Base-by-base conservation (phyloP, 2,797 vertebrate genomes). In the Ctenopoma multispine region DNA sequence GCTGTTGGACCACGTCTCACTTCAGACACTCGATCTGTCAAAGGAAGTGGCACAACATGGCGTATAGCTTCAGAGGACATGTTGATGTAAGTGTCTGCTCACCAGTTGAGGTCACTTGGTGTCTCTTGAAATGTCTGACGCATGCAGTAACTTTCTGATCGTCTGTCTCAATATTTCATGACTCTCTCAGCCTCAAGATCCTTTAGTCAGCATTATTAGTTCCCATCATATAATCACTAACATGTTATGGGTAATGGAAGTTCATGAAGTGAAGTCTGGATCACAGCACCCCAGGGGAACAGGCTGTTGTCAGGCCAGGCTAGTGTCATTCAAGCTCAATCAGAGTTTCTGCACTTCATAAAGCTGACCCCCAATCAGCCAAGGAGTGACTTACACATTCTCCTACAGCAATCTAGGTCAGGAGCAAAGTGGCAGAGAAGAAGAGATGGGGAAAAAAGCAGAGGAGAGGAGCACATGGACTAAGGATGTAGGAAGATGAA, bases 331-430 rank as follows among this genome's bases (percentile, higher is more conserved):
- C 29, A 51, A 53, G 9, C 10, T 34, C 62, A 67, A 4, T 23
- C 29, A 36, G 56, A 50, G 54, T 69, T 59, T 62, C 53, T 65
- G 18, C 67, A 69, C 78, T 62, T 81, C 74, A 63, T 84, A 78
- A 84, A 44, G 53, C 23, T 72, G 77, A 81, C 60, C 73, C 47
- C 63, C 21, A 34, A 78, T 72, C 51, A 59, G 70, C 34, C 38
- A 64, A 61, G 51, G n/a, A 63, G 46, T 77, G 76, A 80, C 61
- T 80, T 34, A 34, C 70, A 74, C 43, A 54, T 63, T 56, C 55
- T 81, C 73, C 63, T 38, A 49, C 51, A 65, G 53, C 57, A 69
- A 62, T 69, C n/a, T 51, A 59, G 72, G 59, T 66, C 73, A 58
- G 14, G 29, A 71, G 31, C 40, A 59, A 67, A 74, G 29, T 69